phyloP scores from a whole-genome alignment of 2,797 vertebrate species.

The Anguilla anguilla region DNA sequence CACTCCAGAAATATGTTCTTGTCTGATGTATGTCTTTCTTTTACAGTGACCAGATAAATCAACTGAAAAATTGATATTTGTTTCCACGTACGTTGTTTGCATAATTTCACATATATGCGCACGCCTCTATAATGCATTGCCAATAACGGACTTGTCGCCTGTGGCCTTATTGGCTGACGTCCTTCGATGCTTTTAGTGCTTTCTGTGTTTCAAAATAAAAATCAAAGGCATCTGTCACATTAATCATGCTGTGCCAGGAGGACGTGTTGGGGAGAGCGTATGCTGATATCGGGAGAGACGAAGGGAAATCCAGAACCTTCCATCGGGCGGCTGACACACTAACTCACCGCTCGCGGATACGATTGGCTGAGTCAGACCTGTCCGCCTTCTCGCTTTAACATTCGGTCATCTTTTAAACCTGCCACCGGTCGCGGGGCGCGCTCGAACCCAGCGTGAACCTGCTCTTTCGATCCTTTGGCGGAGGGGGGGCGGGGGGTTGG shows the following conservation, averaged over 20 bases:
- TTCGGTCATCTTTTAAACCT: background rate
- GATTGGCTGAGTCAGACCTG: background rate
- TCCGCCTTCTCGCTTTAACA: background rate
- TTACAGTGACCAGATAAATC: background rate
- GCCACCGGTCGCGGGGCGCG: background rate
- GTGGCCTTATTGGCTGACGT: background rate
- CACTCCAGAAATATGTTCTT: background rate
- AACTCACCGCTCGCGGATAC: background rate
- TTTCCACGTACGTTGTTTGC: background rate
- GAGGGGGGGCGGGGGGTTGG: no score
- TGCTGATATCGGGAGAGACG: background rate
- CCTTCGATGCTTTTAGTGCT: background rate
- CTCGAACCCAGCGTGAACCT: no score
- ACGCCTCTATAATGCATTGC: background rate
- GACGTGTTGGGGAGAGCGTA: background rate
- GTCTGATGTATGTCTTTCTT: background rate
- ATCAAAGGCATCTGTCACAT: background rate
- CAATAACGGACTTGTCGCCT: background rate
- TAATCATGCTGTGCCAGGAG: background rate
- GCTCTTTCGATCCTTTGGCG: no score
- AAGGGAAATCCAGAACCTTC: background rate
- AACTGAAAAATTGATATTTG: background rate
- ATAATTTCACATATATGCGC: background rate
- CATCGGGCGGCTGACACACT: background rate
- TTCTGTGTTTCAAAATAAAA: background rate